A percentile compares a stretch with the other conserved stretches of the same genome.
phyloP scores from a whole-genome alignment of 2,113 vertebrate genomes.

The Chaenocephalus aceratus region DNA sequence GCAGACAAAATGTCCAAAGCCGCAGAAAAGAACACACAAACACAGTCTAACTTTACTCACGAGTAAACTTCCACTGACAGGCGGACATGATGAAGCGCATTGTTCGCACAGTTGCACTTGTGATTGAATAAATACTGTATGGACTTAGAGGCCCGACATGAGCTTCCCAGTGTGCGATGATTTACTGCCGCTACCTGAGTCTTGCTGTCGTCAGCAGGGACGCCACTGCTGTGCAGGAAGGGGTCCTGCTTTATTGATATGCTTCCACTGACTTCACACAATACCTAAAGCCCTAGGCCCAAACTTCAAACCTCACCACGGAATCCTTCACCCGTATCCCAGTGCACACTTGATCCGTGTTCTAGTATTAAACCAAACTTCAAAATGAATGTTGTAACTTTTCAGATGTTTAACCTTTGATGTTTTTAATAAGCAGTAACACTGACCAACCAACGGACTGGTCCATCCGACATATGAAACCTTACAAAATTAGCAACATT shows the following conservation, averaged over 20 bases:
- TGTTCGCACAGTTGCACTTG: slow-evolving; percentile 35
- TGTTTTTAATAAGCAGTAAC: background rate
- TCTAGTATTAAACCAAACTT: slow-evolving; percentile 1
- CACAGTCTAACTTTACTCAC: slow-evolving; percentile 6
- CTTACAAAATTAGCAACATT: slow-evolving; percentile 4
- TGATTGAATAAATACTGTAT: slow-evolving; percentile 49
- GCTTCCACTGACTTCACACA: slow-evolving; percentile 25
- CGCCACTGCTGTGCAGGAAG: slow-evolving; percentile 11
- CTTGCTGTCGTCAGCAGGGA: slow-evolving; percentile 36
- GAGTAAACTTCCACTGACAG: slow-evolving; percentile 28
- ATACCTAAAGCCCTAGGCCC: background rate
- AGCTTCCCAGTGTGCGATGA: slow-evolving; percentile 31
- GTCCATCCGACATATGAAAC: no score
- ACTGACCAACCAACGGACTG: no score
- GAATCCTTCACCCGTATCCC: background rate
- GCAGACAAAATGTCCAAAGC: slow-evolving; percentile 23
- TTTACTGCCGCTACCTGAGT: slow-evolving; percentile 24
- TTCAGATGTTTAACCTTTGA: background rate
- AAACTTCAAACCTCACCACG: background rate
- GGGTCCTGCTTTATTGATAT: slow-evolving; percentile 11
- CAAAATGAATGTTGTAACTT: background rate
- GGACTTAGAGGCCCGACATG: slow-evolving; percentile 15
- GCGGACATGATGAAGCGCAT: background rate
- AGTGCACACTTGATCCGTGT: background rate
- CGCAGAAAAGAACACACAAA: slow-evolving; percentile 20